These are phyloP conservation scores for Larimichthys crocea DNA, from an alignment of 2,113 vertebrate species.

Conservation along the genomic window DNA sequence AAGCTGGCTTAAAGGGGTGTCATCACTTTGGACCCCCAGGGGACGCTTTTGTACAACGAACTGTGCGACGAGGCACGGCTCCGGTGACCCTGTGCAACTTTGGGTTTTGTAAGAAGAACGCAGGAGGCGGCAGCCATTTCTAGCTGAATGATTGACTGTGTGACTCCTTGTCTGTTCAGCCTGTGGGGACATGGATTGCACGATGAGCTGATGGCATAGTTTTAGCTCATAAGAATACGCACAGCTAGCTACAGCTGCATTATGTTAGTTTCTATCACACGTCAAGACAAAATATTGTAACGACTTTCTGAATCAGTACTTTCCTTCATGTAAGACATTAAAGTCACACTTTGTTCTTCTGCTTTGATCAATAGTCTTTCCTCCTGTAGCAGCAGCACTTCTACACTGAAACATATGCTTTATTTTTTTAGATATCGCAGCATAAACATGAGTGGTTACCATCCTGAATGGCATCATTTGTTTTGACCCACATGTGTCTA, in stretches of 20 bases:
- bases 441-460: not conserved
- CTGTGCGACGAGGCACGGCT: not conserved
- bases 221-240: not conserved
- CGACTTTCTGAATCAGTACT: constrained; percentile 3
- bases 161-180: not conserved
- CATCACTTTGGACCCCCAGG: not conserved
- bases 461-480: not conserved
- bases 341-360: not conserved
- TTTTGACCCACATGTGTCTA: not conserved
- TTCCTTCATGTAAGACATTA: not conserved
- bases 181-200: constrained; percentile 1
- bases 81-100: constrained; percentile 23
- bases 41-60: not conserved
- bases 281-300: not conserved
- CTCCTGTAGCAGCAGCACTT: constrained; percentile 7
- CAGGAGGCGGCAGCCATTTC: constrained; percentile 15
- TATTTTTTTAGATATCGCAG: not conserved
- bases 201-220: not conserved
- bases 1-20: constrained; percentile 87
- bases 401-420: constrained; percentile 4
- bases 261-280: constrained; percentile 12
- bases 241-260: constrained; percentile 8
- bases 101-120: constrained; percentile 24
- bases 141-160: constrained; percentile 12
- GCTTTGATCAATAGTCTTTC: constrained; percentile 9